These are phyloP conservation scores for Ciconia boyciana DNA, from an alignment of 2,113 vertebrate species.

Conservation along the genomic window DNA sequence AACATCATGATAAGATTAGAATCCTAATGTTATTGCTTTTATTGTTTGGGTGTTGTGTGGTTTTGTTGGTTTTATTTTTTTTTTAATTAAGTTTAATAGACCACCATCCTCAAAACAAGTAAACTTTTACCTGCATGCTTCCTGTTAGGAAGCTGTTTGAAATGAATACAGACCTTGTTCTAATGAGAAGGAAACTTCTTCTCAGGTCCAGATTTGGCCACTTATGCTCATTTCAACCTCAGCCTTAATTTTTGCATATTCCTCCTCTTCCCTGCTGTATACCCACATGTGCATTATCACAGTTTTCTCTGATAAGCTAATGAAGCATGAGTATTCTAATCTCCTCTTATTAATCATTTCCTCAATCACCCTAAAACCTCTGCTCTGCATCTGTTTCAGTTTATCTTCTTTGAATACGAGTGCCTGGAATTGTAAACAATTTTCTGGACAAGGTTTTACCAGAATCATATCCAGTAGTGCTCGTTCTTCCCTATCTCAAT, in stretches of 20 bases:
- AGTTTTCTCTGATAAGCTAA: not conserved
- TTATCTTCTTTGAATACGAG: not conserved
- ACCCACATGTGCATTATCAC: not conserved
- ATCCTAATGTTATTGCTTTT: not conserved
- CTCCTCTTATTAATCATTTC: not conserved
- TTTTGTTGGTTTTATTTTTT: not conserved
- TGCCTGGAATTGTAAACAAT: not conserved
- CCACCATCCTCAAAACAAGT: not conserved
- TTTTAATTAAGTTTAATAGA: not conserved
- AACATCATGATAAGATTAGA: not conserved
- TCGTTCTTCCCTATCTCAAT: not conserved
- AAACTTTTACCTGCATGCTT: not conserved
- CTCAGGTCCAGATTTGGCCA: not conserved
- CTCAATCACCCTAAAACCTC: not conserved
- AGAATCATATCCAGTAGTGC: not conserved
- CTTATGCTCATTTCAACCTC: not conserved
- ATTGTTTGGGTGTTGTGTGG: not conserved
- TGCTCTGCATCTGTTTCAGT: not conserved
- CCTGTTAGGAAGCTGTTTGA: not conserved
- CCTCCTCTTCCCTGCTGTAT: not conserved
- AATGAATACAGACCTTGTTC: not conserved
- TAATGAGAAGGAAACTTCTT: not conserved
- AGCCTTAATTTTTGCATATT: not conserved
- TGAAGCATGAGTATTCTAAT: not conserved
- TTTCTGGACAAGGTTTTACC: not conserved